phyloP scores from a whole-genome alignment of 2,888 invertebrate species.

The Odontothrips loti region DNA sequence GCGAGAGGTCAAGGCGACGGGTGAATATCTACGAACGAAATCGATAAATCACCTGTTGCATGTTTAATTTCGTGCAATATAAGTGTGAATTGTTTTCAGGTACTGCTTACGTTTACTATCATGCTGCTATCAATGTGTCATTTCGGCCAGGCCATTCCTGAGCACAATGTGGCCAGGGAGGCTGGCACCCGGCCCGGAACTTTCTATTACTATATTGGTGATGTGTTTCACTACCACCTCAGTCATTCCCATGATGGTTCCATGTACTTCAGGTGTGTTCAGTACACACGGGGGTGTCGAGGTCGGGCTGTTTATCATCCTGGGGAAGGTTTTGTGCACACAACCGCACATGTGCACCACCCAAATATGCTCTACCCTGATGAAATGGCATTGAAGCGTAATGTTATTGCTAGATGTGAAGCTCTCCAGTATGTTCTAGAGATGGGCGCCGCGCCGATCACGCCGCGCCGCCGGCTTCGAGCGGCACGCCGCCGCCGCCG shows the following conservation, averaged over 20 bases:
- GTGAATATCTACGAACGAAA: no score
- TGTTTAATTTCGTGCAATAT: no score
- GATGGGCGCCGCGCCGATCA: no score
- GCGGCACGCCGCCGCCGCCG: no score
- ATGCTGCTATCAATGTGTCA: no score
- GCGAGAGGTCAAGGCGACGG: no score
- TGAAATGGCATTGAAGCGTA: not conserved
- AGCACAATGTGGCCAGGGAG: no score
- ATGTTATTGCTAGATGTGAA: not conserved
- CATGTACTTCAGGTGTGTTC: not conserved
- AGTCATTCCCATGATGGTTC: not conserved
- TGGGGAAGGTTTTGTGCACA: not conserved
- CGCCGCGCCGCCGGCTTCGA: no score
- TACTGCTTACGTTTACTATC: no score
- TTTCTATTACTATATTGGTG: not conserved
- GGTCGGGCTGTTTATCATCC: not conserved
- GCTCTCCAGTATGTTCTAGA: not conserved
- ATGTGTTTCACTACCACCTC: not conserved
- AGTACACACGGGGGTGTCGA: not conserved
- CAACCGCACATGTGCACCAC: not conserved
- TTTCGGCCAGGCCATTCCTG: no score
- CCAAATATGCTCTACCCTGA: not conserved
- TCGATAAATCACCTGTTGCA: no score
- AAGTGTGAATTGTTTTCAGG: no score
- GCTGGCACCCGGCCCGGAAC: not conserved